phyloP scores from a whole-genome alignment of 2,113 vertebrate species.

The Panthera leo region DNA sequence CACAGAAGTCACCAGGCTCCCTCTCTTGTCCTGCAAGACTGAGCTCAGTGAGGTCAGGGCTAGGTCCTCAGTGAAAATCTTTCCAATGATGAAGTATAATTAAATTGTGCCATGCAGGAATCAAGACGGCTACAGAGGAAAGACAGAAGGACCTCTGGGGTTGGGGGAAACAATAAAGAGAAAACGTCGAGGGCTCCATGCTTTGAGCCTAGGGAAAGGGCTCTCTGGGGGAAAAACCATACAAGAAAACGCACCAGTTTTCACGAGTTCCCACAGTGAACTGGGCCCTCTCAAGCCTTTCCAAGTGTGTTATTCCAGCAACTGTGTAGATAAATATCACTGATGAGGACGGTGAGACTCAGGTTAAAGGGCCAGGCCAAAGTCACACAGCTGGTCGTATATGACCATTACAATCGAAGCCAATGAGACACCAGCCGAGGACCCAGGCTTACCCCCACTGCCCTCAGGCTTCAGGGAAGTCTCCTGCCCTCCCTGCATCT shows the following conservation, averaged over 20 bases:
- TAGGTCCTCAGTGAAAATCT: not conserved
- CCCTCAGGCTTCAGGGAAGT: not conserved
- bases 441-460: not conserved
- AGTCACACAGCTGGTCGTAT: accelerated
- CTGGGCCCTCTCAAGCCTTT: not conserved
- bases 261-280: not conserved
- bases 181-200: not conserved
- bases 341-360: not conserved
- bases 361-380: not conserved
- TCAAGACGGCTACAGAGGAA: not conserved
- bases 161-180: not conserved
- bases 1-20: not conserved
- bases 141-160: too few relatives aligned
- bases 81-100: not conserved
- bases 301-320: not conserved
- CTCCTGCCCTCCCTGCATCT: not conserved
- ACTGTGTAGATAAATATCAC: not conserved
- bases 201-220: not conserved
- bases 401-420: too few relatives aligned
- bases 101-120: not conserved
- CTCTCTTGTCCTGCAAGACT: not conserved
- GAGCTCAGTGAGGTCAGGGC: not conserved
- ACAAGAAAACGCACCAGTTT: not conserved
- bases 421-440: not conserved
- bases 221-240: not conserved